Percentiles rank a stretch among this genome's conserved stretches.
Conservation (phyloP, 2,113 vertebrate genomes). For the Syrmaticus mikado region DNA sequence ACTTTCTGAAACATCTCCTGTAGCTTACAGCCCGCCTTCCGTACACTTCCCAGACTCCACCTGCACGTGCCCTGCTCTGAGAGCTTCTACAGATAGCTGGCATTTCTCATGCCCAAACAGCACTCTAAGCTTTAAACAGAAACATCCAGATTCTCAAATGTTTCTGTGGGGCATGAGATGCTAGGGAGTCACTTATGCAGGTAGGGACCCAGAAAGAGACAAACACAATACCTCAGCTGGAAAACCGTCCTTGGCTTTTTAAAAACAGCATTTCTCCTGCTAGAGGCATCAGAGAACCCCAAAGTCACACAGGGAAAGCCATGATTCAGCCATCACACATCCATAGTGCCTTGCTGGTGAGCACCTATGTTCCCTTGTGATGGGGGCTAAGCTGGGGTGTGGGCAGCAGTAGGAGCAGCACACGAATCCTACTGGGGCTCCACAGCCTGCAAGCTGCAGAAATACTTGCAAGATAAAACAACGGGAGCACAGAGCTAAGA, state of each 20-base stretch:
- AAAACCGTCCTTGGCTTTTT: not conserved
- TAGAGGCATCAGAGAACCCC: not conserved
- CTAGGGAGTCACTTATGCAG: not conserved
- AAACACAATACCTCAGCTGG: not conserved
- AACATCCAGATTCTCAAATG: not conserved
- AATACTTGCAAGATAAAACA: not conserved
- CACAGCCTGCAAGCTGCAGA: not conserved
- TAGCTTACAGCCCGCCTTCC: not conserved
- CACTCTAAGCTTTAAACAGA: not conserved
- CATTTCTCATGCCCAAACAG: not conserved
- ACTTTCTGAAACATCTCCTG: not conserved
- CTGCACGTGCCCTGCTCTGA: not conserved
- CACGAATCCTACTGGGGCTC: not conserved
- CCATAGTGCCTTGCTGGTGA: not conserved
- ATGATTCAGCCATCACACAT: not conserved
- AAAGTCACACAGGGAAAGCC: not conserved
- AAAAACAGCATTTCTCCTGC: not conserved
- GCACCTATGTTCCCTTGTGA: not conserved
- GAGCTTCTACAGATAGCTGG: not conserved
- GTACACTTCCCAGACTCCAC: not conserved
- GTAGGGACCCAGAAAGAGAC: not conserved
- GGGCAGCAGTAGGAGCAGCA: not conserved
- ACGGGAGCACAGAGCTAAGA: accelerated
- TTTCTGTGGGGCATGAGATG: not conserved
- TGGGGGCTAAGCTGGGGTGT: not conserved